Evolutionary conservation across 2,888 invertebrate genomes (phyloP).

Genomic region (Drosophila melanosoma): DNA sequence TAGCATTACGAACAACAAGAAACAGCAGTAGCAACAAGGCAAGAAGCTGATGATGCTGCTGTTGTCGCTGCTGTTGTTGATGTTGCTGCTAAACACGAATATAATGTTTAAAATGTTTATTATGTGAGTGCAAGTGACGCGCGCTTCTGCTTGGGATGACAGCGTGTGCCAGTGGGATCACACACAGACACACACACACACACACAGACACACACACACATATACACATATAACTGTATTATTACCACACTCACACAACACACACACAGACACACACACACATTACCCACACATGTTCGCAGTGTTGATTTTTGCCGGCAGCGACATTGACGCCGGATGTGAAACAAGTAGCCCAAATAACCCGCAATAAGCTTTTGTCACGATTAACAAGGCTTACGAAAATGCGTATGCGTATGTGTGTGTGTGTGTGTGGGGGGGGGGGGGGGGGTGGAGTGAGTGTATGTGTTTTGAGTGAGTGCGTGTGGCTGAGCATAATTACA

Average conservation of each 20-base stretch:
- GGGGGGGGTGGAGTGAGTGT: slow-evolving; percentile 34
- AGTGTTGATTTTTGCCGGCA: slow-evolving; percentile 73
- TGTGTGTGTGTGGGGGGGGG: not conserved
- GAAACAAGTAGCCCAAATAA: slow-evolving; percentile 80
- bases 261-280: not conserved
- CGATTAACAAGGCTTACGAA: slow-evolving; percentile 81
- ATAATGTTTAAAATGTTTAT: slow-evolving; percentile 80
- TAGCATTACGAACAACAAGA: slow-evolving; percentile 4
- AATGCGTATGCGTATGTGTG: slow-evolving; percentile 52
- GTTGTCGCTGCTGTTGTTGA: slow-evolving; percentile 38
- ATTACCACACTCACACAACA: slow-evolving; percentile 25
- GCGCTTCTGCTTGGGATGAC: slow-evolving; percentile 35
- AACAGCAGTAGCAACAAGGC: slow-evolving; percentile 37
- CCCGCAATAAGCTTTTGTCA: slow-evolving; percentile 81
- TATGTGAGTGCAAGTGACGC: slow-evolving; percentile 80
- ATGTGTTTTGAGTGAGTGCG: slow-evolving; percentile 41
- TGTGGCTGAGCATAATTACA: slow-evolving; percentile 66
- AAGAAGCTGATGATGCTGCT: slow-evolving; percentile 60
- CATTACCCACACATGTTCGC: slow-evolving; percentile 16
- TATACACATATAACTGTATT: slow-evolving; percentile 58
- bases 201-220: slow-evolving; percentile 16
- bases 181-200: slow-evolving; percentile 23
- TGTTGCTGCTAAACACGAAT: slow-evolving; percentile 80
- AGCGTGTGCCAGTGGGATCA: slow-evolving; percentile 25
- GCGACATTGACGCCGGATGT: slow-evolving; percentile 73